A percentile compares a stretch with the other conserved stretches of the same genome.
phyloP scores from a whole-genome alignment of 2,888 invertebrate genomes.

The Ophion costatus region DNA sequence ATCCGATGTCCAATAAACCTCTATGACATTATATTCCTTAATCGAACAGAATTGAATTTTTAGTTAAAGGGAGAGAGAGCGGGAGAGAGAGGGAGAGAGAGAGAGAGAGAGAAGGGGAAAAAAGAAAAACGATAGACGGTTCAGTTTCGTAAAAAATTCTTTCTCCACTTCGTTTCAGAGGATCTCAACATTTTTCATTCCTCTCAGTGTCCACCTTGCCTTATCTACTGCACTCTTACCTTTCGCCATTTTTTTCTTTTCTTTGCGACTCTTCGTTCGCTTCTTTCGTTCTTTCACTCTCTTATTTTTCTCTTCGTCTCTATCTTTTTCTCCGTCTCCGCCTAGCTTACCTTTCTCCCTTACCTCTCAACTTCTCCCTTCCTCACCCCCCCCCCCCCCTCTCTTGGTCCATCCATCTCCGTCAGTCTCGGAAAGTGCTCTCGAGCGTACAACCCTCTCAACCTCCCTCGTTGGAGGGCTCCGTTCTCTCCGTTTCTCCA shows the following conservation, averaged over 20 bases:
- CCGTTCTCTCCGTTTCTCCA: conserved; percentile 47
- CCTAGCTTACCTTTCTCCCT: not conserved
- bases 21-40: no score
- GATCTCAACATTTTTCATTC: conserved; percentile 27
- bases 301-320: not conserved
- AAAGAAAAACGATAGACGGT: not conserved
- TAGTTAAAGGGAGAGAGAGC: not conserved
- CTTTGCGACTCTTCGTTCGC: no score
- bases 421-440: conserved; percentile 63
- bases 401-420: conserved; percentile 49
- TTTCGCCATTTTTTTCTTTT: not conserved
- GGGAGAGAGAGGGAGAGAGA: not conserved
- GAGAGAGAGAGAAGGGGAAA: no score
- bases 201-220: not conserved
- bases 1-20: no score
- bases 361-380: conserved; percentile 17
- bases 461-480: conserved; percentile 59
- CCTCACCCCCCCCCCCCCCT: not conserved
- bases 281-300: no score
- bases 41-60: no score
- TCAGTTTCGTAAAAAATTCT: not conserved
- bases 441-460: conserved; percentile 58
- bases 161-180: conserved; percentile 20
- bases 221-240: not conserved
- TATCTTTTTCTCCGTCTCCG: not conserved